phyloP scores from a whole-genome alignment of 2,888 invertebrate genomes.

The Torymus aiolomorphi region DNA sequence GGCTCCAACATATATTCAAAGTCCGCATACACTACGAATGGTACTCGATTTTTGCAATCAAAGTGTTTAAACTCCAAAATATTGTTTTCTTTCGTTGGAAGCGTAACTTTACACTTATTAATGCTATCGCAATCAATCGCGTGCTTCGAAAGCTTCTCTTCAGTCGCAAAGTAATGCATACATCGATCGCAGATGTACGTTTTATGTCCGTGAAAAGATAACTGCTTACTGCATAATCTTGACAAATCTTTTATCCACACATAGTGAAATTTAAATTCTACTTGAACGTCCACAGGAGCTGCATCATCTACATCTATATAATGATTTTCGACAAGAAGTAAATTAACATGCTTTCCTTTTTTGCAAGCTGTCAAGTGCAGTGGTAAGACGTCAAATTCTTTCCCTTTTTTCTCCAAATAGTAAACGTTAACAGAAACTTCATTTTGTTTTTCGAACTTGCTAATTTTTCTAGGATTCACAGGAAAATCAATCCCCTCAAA shows the following conservation, averaged over 20 bases:
- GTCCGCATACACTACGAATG: no score
- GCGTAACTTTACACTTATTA: constrained; percentile 25
- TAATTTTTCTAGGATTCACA: constrained; percentile 15
- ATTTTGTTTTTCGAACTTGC: no score
- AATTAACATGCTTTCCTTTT: no score
- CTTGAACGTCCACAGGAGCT: not conserved
- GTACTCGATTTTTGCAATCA: no score
- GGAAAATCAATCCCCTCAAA: constrained; percentile 49
- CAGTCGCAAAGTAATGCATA: constrained; percentile 12
- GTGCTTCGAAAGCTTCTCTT: not conserved
- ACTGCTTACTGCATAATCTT: no score
- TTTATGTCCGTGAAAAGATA: not conserved
- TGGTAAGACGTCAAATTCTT: not conserved
- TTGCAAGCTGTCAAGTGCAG: no score
- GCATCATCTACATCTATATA: constrained; percentile 25
- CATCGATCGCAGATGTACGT: constrained; percentile 29
- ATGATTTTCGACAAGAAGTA: no score
- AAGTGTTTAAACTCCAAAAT: no score
- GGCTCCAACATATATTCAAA: no score
- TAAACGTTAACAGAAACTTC: constrained; percentile 45
- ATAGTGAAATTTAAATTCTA: not conserved
- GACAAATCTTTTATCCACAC: no score
- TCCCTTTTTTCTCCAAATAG: constrained; percentile 12
- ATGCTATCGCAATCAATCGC: not conserved
- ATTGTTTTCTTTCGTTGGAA: no score